Evolutionary conservation across 2,797 vertebrate genomes (phyloP), one percentile per base, ranked within the genome.

Genomic region (Catamblyrhynchus diadema): DNA sequence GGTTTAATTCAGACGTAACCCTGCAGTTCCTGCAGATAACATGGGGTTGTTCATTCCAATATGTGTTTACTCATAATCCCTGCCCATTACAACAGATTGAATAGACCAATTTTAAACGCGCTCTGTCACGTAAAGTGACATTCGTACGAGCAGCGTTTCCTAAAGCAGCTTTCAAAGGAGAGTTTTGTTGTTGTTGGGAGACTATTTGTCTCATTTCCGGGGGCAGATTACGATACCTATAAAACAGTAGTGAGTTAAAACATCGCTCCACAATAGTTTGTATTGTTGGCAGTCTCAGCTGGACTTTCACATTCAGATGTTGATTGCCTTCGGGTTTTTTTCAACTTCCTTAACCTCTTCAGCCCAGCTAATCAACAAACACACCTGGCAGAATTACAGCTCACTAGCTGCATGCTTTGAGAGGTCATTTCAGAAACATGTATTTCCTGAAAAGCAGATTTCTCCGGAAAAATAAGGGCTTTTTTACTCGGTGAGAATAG

Each of bases 191-290:
- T 87, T 78, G 47, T 90, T 91, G 82, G 33, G 95, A 94, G 35
- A 28, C 81, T 95, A 94, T 96, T 96, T 91, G 88, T 95, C 97
- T 95, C 93, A 94, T 97, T 97, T 97, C 96, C 80, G 85, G 87
- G 95, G 86, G 48, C 45, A 85, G 92, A 95, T 97, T 97, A 93
- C 62, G 94, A 91, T 95, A 95, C 96, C 95, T 97, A 95, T 97
- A 97, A 97, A 97, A 96, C 70, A 91, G 90, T 93, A 92, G 80
- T 41, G 74, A 95, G 88, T 74, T 92, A 73, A 96, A 94, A 91
- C 95, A 71, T 47, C 59, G 17, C 73, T 88, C 70, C 77, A 89
- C 86, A 94, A 96, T 96, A 89, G 82, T 93, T 88, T 60, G 92
- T 56, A 81, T 93, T 96, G 94, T 97, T 96, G 91, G 45, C 84